Evolutionary conservation across 2,888 invertebrate species (phyloP).

Genomic region (Clivina fossor): DNA sequence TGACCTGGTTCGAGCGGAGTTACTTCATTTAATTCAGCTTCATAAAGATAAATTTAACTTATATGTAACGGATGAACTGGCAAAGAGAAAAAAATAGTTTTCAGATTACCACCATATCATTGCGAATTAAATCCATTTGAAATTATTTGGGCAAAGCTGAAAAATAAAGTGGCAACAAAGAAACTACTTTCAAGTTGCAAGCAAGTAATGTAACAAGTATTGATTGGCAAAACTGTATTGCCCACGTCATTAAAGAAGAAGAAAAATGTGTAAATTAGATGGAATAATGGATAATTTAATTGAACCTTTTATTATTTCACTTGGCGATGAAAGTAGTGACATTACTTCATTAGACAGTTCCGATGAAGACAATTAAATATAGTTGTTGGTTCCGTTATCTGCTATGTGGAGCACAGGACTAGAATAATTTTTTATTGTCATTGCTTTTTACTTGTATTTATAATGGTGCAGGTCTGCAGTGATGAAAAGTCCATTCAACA

Average conservation of each 20-base stretch:
- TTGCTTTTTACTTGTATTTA: no score
- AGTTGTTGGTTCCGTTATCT: no score
- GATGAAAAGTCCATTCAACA: no score
- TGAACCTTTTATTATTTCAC: slow-evolving; percentile 30
- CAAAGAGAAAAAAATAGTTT: slow-evolving; percentile 40
- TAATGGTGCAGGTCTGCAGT: no score
- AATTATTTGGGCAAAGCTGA: slow-evolving; percentile 36
- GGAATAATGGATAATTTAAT: slow-evolving; percentile 27
- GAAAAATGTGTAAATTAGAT: slow-evolving; percentile 33
- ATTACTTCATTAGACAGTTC: no score
- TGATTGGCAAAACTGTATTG: slow-evolving; percentile 15
- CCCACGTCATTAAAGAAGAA: slow-evolving; percentile 19
- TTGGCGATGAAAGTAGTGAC: slow-evolving; percentile 15
- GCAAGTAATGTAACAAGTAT: no score
- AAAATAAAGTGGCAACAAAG: slow-evolving; percentile 26
- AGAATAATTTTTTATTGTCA: no score
- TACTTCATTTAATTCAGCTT: slow-evolving; percentile 3
- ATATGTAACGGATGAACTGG: slow-evolving; percentile 40
- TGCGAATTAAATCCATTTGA: no score
- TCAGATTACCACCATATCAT: slow-evolving; percentile 43
- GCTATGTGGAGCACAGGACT: no score
- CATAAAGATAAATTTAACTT: slow-evolving; percentile 27
- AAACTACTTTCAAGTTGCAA: no score
- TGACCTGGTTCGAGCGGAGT: not conserved
- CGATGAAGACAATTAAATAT: no score